Base-by-base conservation (phyloP, 2,888 invertebrate species). In the Autographa pulchrina region DNA sequence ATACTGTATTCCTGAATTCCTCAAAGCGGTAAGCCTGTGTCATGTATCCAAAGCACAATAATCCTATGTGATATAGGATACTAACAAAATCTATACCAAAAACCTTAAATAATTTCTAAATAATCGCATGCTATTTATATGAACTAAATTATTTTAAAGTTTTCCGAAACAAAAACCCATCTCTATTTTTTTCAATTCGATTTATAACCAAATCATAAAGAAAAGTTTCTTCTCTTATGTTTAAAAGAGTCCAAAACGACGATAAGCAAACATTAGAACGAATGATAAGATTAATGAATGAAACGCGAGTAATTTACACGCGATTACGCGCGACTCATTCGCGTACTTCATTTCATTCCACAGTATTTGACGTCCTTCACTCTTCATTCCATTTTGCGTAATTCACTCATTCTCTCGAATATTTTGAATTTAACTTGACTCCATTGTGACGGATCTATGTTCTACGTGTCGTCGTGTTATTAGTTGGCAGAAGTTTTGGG, bases 241-340 rank as follows among this genome's bases (percentile, higher is more conserved):
- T 32, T 31, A 65, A 58, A 67, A 61, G 38, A 73, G 72, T 61
- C 58, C 48, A 16, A 89, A 89, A 83, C 86, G 86, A 88, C 87
- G 88, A 76, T 75, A 69, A 65, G 74, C 88, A 77, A 75, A 74
- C 73, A 69, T 88, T 88, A 74, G 75, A 81, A 75, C 60, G 68
- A 75, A 75, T 80, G 74, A 74, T 72, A 80, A 80, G 71, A 78
- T 74, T 74, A 82, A 80, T 80, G 74, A 77, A 82, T 63, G 72
- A 60, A 77, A 75, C 62, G 63, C 68, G 56, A 75, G 70, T 75
- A 66, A 77, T 75, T 71, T 77, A 82, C 74, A 70, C 75, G 70
- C 73, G 82, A 82, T 82, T 82, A 80, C 82, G 62, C 77, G 58
- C 69, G 61, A 72, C 72, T 74, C 83, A 77, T 80, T 82, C 72